Evolutionary conservation across 2,113 vertebrate species (phyloP).

Genomic region (Nibea albiflora): DNA sequence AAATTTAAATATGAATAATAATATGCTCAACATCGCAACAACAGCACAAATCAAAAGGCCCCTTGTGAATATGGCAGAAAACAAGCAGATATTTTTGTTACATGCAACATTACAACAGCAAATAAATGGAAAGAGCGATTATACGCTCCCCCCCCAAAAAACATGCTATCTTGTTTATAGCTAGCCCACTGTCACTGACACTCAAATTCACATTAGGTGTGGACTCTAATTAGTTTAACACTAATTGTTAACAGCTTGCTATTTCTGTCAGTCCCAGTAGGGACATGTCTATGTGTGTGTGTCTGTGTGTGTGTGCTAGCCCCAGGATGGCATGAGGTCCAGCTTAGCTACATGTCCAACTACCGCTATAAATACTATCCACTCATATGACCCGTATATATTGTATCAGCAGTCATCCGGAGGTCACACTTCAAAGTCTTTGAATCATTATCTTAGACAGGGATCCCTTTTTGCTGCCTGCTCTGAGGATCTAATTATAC

Average conservation of each 20-base stretch:
- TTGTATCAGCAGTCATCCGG: slow-evolving; percentile 61
- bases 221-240: slow-evolving; percentile 31
- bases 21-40: not conserved
- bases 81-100: too few relatives aligned
- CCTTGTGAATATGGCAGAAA: not conserved
- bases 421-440: slow-evolving; percentile 66
- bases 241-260: slow-evolving; percentile 70
- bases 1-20: not conserved
- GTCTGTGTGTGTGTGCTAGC: slow-evolving; percentile 31
- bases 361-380: slow-evolving; percentile 71
- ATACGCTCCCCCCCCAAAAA: not conserved
- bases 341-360: slow-evolving; percentile 62
- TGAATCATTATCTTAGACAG: slow-evolving; percentile 65
- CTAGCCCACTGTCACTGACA: slow-evolving; percentile 37
- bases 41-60: not conserved
- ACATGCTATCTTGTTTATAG: slow-evolving; percentile 38
- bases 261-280: slow-evolving; percentile 64
- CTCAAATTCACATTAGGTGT: slow-evolving; percentile 43
- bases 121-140: not conserved
- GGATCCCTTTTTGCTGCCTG: slow-evolving; percentile 56
- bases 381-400: slow-evolving; percentile 68
- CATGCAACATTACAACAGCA: not conserved
- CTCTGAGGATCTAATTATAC: slow-evolving; percentile 51
- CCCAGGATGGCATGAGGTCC: slow-evolving; percentile 56
- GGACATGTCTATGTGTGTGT: slow-evolving; percentile 26